Conservation (phyloP, 2,113 vertebrate genomes). For the Vombatus ursinus region DNA sequence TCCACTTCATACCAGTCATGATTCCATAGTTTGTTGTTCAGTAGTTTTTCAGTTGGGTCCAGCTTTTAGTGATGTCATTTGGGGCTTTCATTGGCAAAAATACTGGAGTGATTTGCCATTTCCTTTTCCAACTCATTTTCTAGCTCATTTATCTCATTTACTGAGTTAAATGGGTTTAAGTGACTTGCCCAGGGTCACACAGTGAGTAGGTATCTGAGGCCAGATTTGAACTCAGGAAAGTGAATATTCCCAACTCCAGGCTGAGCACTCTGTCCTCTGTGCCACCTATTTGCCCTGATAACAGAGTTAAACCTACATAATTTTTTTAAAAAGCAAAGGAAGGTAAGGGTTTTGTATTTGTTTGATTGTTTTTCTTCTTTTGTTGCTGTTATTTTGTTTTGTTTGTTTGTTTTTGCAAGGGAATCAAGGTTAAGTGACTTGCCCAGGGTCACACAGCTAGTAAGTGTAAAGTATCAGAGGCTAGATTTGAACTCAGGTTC, state of each 20-base stretch:
- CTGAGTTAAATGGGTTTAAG: neutral
- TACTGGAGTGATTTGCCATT: neutral
- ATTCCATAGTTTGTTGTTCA: neutral
- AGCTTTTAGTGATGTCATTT: neutral
- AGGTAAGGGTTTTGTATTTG: no score
- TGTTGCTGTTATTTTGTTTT: no score
- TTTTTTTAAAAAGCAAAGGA: no score
- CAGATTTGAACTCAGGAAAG: neutral
- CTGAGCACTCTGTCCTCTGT: neutral
- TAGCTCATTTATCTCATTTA: neutral
- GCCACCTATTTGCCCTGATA: neutral
- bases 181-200: neutral
- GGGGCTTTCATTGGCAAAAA: neutral
- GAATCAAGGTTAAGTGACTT: no score
- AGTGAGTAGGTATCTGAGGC: neutral
- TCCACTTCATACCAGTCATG: neutral
- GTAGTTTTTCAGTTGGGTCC: neutral
- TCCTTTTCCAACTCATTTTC: neutral
- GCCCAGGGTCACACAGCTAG: no score
- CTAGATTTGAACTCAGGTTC: no score
- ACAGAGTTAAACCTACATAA: no score
- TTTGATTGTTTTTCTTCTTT: no score
- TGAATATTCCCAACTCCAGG: neutral
- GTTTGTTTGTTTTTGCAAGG: no score
- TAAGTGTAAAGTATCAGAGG: no score